Evolutionary conservation across 2,113 vertebrate genomes (phyloP).

Genomic region (Notarius quadriscutis): DNA sequence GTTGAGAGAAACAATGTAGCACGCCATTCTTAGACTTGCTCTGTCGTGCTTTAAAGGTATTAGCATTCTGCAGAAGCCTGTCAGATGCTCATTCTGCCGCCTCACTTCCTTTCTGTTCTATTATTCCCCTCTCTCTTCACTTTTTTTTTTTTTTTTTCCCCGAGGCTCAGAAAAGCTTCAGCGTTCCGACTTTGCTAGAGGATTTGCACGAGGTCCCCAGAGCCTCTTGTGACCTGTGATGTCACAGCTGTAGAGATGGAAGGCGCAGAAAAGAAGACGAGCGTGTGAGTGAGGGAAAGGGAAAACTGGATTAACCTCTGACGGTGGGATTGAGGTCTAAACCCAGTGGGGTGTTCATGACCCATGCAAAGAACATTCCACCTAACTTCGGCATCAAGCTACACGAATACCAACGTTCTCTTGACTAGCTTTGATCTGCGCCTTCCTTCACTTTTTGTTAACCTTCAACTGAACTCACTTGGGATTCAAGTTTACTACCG

Average conservation of each 20-base stretch:
- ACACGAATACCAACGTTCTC: constrained; percentile 25
- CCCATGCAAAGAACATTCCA: constrained; percentile 25
- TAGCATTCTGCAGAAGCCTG: constrained; percentile 38
- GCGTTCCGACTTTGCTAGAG: constrained; percentile 19
- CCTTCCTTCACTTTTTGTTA: constrained; percentile 10
- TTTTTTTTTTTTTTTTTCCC: not conserved
- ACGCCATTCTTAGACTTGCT: constrained; percentile 11
- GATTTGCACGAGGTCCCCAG: constrained; percentile 41
- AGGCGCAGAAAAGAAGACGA: constrained; percentile 4
- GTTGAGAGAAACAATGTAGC: constrained; percentile 45
- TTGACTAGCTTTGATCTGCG: constrained; percentile 36
- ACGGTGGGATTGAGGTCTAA: constrained; percentile 42
- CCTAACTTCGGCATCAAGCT: constrained; percentile 23
- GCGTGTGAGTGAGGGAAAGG: constrained; percentile 27
- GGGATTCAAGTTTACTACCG: constrained; percentile 10
- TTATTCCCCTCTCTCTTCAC: constrained; percentile 19
- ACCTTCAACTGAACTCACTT: constrained; percentile 4
- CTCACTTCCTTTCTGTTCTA: constrained; percentile 23
- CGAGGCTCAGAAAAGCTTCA: constrained; percentile 22
- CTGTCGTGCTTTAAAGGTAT: constrained; percentile 36
- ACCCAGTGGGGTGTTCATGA: constrained; percentile 47
- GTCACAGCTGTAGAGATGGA: constrained; percentile 35
- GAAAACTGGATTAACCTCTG: constrained; percentile 52
- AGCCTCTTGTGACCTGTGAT: constrained; percentile 45
- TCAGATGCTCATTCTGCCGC: constrained; percentile 25